Conservation (phyloP, 1,140 invertebrate species). For the Andrena cerasifolii region DNA sequence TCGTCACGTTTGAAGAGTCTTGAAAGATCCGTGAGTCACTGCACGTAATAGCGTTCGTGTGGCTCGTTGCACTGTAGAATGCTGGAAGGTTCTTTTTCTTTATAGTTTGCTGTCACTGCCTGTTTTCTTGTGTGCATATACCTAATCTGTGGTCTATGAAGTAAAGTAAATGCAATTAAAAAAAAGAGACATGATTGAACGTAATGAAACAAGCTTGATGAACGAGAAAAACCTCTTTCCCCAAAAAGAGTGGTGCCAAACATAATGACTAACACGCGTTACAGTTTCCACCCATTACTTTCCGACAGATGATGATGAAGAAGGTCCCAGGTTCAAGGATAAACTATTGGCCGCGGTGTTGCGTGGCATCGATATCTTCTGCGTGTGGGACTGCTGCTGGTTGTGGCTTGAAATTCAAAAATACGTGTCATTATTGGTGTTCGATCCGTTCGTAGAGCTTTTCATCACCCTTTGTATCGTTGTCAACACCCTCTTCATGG, state of each 20-base stretch:
- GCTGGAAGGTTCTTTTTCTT: not conserved
- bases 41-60: not conserved
- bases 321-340: conserved; percentile 94
- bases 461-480: conserved; percentile 99
- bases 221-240: conserved; percentile 82
- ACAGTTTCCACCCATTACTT: conserved; percentile 97
- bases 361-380: conserved; percentile 94
- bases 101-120: conserved; percentile 21
- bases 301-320: conserved; percentile 95
- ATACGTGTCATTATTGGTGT: conserved; percentile 94
- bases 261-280: conserved; percentile 86
- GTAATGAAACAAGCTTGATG: conserved; percentile 47
- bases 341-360: conserved; percentile 89
- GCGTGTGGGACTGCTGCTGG: conserved; percentile 98
- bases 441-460: conserved; percentile 98
- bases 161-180: too few species aligned
- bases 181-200: conserved; percentile 12
- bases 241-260: conserved; percentile 86
- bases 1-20: too few species aligned
- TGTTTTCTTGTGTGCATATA: conserved; percentile 45
- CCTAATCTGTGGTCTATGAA: conserved; percentile 65
- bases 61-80: too few species aligned
- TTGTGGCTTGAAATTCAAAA: conserved; percentile 95
- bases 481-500: conserved; percentile 99
- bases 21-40: not conserved